Conservation (phyloP, 2,888 invertebrate genomes). For the Tiliacea citrago region DNA sequence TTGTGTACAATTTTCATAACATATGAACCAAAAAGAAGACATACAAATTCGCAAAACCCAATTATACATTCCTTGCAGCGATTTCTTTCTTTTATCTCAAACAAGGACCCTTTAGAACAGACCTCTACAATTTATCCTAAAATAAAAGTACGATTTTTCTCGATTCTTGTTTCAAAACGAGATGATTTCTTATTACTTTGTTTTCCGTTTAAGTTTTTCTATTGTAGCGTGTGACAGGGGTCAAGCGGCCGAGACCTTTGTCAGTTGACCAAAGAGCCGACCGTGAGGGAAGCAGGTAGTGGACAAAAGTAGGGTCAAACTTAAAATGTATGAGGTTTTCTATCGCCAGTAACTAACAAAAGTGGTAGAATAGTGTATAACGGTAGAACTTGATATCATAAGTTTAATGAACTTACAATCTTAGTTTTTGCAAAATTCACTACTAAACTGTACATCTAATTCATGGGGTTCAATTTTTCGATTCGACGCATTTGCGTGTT, state of each 20-base stretch:
- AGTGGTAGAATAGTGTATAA: background rate
- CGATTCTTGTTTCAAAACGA: slow-evolving; percentile 25
- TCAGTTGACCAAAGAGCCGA: slow-evolving; percentile 64
- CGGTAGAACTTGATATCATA: background rate
- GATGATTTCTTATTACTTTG: slow-evolving; percentile 56
- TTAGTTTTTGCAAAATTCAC: background rate
- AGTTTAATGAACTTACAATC: background rate
- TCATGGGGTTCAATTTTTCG: background rate
- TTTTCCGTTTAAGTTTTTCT: slow-evolving; percentile 68
- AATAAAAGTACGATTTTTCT: slow-evolving; percentile 12
- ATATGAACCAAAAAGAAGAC: background rate
- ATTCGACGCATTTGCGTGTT: background rate
- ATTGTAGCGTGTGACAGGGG: slow-evolving; percentile 71
- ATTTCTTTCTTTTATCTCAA: background rate
- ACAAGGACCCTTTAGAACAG: background rate
- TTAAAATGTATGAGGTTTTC: background rate
- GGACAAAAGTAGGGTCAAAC: background rate
- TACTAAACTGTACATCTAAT: no score
- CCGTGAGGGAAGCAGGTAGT: slow-evolving; percentile 6
- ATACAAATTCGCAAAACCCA: background rate
- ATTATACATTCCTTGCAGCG: background rate
- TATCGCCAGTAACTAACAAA: background rate
- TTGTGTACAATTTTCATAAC: background rate
- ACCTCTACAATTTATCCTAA: background rate
- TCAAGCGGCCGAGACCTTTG: slow-evolving; percentile 66